A percentile compares a stretch with the other conserved stretches of the same genome.
Evolutionary conservation across 2,888 invertebrate genomes (phyloP).

Genomic region (Cancer borealis): DNA sequence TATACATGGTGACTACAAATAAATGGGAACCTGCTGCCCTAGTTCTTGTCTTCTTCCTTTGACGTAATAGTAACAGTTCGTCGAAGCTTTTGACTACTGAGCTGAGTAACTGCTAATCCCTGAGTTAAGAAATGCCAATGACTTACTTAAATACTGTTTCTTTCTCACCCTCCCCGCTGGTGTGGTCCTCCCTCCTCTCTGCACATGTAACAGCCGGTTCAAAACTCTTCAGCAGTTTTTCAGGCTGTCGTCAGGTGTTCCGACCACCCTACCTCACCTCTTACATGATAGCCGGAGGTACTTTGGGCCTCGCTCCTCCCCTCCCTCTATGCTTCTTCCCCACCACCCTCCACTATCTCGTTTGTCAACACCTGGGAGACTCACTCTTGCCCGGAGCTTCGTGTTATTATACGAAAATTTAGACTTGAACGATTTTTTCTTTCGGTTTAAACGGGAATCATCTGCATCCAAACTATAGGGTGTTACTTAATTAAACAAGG

Average conservation of each 20-base stretch:
- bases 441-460: too few relatives aligned
- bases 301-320: not conserved
- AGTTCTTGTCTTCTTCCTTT: too few relatives aligned
- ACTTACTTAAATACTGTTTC: not conserved
- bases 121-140: too few relatives aligned
- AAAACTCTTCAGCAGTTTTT: conserved; percentile 32
- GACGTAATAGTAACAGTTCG: too few relatives aligned
- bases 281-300: not conserved
- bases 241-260: not conserved
- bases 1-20: too few relatives aligned
- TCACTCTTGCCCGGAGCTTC: not conserved
- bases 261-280: conserved; percentile 27
- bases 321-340: not conserved
- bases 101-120: too few relatives aligned
- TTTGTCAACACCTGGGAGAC: not conserved
- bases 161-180: not conserved
- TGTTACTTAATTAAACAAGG: too few relatives aligned
- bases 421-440: not conserved
- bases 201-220: not conserved
- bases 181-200: not conserved
- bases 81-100: too few relatives aligned
- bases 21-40: too few relatives aligned
- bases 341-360: not conserved
- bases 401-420: not conserved
- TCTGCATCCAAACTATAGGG: too few relatives aligned